phyloP scores from a whole-genome alignment of 2,113 vertebrate species.

The Petroica traversi region DNA sequence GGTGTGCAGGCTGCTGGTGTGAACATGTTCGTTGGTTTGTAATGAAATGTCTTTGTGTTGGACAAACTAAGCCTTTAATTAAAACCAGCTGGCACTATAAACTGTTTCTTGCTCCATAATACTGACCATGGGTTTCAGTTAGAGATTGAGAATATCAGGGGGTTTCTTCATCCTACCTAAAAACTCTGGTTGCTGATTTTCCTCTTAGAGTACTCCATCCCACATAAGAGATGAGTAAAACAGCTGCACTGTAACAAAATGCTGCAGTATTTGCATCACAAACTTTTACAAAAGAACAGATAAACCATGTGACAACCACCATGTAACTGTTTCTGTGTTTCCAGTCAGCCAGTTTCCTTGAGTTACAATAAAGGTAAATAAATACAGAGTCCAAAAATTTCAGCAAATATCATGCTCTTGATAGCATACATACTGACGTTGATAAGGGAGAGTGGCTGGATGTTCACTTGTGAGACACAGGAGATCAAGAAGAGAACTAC shows the following conservation, averaged over 20 bases:
- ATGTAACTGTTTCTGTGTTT: background rate
- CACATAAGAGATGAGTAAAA: background rate
- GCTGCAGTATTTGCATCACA: background rate
- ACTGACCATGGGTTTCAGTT: background rate
- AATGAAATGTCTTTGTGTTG: background rate
- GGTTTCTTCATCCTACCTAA: background rate
- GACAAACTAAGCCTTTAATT: constrained; percentile 38
- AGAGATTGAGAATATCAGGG: background rate
- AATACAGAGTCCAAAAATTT: background rate
- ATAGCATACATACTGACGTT: background rate
- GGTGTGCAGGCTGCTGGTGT: background rate
- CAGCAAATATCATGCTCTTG: background rate
- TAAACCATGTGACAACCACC: background rate
- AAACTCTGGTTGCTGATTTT: background rate
- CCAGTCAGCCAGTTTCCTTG: background rate
- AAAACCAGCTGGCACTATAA: background rate
- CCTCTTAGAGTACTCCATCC: background rate
- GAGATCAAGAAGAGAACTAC: background rate
- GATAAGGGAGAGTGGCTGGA: background rate
- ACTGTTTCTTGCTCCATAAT: background rate
- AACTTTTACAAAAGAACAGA: background rate
- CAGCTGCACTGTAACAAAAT: background rate
- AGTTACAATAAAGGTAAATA: background rate
- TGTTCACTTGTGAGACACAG: background rate
- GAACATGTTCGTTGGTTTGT: background rate